phyloP scores from a whole-genome alignment of 2,797 vertebrate species.

The Rousettus madagascariensis region DNA sequence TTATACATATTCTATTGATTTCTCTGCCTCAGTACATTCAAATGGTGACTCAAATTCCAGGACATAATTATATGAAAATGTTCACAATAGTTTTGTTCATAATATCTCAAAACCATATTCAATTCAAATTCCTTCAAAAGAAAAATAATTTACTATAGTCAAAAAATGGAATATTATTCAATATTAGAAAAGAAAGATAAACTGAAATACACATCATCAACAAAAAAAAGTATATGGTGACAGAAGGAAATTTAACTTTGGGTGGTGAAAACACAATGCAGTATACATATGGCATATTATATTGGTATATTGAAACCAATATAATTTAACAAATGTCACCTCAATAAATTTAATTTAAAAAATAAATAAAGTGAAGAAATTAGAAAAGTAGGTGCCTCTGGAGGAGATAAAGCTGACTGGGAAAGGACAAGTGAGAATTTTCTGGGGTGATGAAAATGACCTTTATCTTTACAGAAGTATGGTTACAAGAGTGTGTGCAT shows the following conservation, averaged over 20 bases:
- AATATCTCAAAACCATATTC: background rate
- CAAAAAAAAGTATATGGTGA: background rate
- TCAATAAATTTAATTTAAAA: background rate
- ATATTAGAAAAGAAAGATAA: conserved; percentile 4
- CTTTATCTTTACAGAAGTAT: background rate
- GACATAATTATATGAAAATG: background rate
- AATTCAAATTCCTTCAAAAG: background rate
- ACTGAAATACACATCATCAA: background rate
- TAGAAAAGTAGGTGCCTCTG: background rate
- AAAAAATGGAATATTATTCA: background rate
- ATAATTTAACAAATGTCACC: too few species aligned
- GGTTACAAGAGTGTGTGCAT: background rate
- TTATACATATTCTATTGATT: background rate
- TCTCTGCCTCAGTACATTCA: background rate
- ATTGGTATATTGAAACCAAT: too few species aligned
- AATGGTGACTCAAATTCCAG: background rate
- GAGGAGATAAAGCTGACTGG: background rate
- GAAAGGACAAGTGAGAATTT: background rate
- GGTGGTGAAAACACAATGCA: too few species aligned
- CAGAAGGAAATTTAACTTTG: too few species aligned
- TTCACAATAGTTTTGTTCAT: background rate
- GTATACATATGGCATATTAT: too few species aligned
- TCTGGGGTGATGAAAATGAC: background rate
- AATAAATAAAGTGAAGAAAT: background rate
- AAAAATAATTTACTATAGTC: background rate